These are phyloP conservation scores for Hyposmocoma kahamanoa DNA, from an alignment of 1,140 invertebrate species.

Conservation along the genomic window DNA sequence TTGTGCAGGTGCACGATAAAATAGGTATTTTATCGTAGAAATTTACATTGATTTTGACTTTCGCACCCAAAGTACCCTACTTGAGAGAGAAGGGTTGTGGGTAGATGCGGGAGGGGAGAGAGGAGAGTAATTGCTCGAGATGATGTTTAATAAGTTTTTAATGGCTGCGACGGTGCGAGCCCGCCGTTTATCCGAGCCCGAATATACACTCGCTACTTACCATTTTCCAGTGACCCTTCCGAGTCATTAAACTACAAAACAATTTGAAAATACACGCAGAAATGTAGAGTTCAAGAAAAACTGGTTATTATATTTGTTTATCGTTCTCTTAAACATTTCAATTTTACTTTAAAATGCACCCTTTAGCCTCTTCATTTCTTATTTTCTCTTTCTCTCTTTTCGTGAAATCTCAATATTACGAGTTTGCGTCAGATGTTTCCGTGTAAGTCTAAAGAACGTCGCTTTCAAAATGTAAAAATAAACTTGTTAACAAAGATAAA, in stretches of 20 bases:
- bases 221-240: not conserved
- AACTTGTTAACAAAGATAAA: no score
- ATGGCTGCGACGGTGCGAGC: constrained; percentile 65
- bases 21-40: no score
- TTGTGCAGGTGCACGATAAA: no score
- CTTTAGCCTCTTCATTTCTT: constrained; percentile 14
- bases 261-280: not conserved
- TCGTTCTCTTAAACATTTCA: constrained; percentile 22
- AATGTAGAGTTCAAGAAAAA: constrained; percentile 7
- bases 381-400: constrained; percentile 12
- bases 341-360: constrained; percentile 29
- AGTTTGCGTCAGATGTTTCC: no score
- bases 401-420: no score
- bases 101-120: constrained; percentile 5
- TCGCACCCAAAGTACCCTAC: not conserved
- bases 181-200: constrained; percentile 41
- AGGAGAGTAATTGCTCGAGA: constrained; percentile 72
- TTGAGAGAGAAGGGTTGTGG: not conserved
- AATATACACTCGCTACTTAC: constrained; percentile 19
- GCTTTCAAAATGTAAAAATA: no score
- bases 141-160: constrained; percentile 78
- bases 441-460: no score
- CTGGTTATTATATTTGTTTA: constrained; percentile 17
- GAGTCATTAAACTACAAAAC: not conserved
- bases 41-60: no score